Evolutionary conservation across 1,140 invertebrate genomes (phyloP).

Genomic region (Ericerus pela): DNA sequence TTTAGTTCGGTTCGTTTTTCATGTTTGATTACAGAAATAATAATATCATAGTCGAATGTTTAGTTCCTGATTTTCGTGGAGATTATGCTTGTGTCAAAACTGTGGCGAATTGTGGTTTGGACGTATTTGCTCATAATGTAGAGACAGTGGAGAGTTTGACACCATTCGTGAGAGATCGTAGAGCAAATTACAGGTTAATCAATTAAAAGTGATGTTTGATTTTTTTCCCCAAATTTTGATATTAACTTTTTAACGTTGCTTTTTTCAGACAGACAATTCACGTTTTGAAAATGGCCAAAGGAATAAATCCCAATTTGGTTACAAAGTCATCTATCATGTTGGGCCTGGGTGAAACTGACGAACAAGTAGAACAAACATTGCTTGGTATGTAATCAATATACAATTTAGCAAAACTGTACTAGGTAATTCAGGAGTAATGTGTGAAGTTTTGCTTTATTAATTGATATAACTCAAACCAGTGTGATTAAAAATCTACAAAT

Average conservation of each 20-base stretch:
- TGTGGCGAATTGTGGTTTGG: conserved; percentile 68
- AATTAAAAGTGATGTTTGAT: conserved; percentile 10
- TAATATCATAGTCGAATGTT: conserved; percentile 84
- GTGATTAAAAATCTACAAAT: too few species aligned
- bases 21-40: conserved; percentile 44
- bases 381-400: conserved; percentile 40
- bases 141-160: conserved; percentile 85
- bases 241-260: not conserved
- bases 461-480: too few species aligned
- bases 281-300: conserved; percentile 69
- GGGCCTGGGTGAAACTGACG: conserved; percentile 88
- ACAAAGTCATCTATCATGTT: conserved; percentile 99
- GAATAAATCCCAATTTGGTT: conserved; percentile 59
- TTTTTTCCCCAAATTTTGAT: not conserved
- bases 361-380: conserved; percentile 75
- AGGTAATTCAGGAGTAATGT: too few species aligned
- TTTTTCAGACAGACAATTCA: conserved; percentile 60
- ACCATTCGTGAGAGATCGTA: conserved; percentile 78
- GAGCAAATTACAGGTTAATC: conserved; percentile 51
- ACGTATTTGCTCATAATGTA: conserved; percentile 94
- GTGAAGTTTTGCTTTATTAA: too few species aligned
- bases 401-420: too few species aligned
- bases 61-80: conserved; percentile 92
- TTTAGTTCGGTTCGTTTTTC: not conserved
- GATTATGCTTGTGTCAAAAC: conserved; percentile 55